Conservation (phyloP, 2,888 invertebrate species). For the Macrosiphum euphorbiae region DNA sequence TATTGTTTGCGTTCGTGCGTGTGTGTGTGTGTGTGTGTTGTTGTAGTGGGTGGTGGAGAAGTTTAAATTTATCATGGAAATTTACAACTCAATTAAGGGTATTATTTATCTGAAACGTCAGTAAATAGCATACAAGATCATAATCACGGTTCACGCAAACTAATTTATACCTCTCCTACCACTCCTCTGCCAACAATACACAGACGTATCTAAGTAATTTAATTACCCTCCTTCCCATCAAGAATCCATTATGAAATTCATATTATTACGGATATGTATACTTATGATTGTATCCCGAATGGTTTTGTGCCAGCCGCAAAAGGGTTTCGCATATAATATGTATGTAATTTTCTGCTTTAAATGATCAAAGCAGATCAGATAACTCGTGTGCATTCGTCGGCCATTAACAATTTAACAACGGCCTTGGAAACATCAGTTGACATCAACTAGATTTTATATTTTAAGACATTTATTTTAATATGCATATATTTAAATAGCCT, state of each 20-base stretch:
- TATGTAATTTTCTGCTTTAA: slow-evolving; percentile 7
- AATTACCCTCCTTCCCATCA: not conserved
- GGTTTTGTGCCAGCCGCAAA: slow-evolving; percentile 1
- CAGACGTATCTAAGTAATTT: slow-evolving; percentile 36
- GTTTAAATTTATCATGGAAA: not conserved
- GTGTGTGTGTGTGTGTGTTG: too few relatives aligned
- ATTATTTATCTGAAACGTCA: not conserved
- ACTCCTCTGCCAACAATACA: not conserved
- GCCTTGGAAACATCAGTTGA: not conserved
- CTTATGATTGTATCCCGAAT: slow-evolving; percentile 16
- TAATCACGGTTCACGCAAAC: slow-evolving; percentile 12
- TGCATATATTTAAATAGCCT: not conserved
- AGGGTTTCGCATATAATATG: not conserved
- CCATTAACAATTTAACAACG: not conserved
- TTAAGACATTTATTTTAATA: not conserved
- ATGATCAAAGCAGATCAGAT: slow-evolving; percentile 6
- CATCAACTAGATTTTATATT: not conserved
- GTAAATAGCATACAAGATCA: slow-evolving; percentile 20
- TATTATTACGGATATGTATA: slow-evolving; percentile 8
- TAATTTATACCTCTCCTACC: slow-evolving; percentile 23
- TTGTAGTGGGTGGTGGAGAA: not conserved
- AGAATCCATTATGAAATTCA: not conserved
- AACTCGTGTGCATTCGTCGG: not conserved
- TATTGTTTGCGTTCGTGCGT: not conserved
- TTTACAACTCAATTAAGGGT: not conserved